Conservation (phyloP, 2,888 invertebrate species). For the Aricia artaxerxes region DNA sequence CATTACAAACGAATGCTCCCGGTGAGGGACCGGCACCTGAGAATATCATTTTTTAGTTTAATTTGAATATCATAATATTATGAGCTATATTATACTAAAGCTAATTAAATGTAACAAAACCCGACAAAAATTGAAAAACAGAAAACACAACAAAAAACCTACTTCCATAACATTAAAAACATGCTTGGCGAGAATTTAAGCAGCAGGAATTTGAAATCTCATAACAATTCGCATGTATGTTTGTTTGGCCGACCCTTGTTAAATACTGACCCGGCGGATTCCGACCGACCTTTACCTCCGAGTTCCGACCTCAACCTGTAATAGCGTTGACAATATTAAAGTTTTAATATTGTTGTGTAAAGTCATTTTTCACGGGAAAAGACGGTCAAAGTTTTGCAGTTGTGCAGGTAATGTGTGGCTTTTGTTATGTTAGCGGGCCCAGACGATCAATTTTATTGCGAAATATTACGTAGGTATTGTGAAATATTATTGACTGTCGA, state of each 20-base stretch:
- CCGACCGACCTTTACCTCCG: not conserved
- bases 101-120: no score
- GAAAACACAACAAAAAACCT: not conserved
- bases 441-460: no score
- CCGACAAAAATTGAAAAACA: not conserved
- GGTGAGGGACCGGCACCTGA: no score
- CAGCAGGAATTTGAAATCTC: conserved; percentile 2
- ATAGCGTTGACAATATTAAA: conserved; percentile 14
- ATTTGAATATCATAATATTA: no score
- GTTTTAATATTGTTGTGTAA: conserved; percentile 9
- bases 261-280: conserved; percentile 8
- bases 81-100: no score
- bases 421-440: no score
- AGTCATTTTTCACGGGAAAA: not conserved
- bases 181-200: not conserved
- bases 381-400: not conserved
- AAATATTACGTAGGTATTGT: no score
- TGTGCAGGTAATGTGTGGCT: no score
- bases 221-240: conserved; percentile 8
- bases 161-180: not conserved
- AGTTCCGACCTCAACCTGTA: not conserved
- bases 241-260: conserved; percentile 18
- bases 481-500: no score
- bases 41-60: no score
- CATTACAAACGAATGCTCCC: no score